phyloP scores from a whole-genome alignment of 2,113 vertebrate species.

The Arizona elegans region DNA sequence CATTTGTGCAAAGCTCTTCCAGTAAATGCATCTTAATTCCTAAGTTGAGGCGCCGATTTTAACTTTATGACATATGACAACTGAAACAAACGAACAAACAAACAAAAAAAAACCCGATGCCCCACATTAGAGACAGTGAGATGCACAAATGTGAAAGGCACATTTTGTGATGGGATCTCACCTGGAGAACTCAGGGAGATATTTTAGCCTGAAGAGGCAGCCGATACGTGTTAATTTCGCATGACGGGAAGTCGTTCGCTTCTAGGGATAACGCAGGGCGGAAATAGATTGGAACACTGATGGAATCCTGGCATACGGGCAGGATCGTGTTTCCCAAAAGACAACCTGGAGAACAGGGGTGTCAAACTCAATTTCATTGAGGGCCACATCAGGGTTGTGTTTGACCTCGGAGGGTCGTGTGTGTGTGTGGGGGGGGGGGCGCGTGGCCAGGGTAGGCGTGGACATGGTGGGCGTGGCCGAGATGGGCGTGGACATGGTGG shows the following conservation, averaged over 20 bases:
- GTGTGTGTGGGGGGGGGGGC: too few species aligned
- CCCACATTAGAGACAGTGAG: background rate
- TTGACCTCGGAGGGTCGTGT: too few species aligned
- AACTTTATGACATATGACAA: background rate
- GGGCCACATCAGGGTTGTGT: too few species aligned
- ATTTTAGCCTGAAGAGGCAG: constrained; percentile 45
- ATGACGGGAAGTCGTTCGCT: constrained; percentile 45
- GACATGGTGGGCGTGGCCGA: rapidly evolving
- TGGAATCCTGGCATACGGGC: constrained; percentile 44
- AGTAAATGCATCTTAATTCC: background rate
- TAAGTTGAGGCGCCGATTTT: background rate
- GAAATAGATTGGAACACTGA: constrained; percentile 35
- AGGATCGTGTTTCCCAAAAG: background rate
- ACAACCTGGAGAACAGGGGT: background rate
- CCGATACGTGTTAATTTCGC: constrained; percentile 32
- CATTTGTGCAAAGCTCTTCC: background rate
- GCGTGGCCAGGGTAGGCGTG: too few species aligned
- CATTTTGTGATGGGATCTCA: constrained; percentile 18
- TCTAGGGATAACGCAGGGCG: constrained; percentile 33
- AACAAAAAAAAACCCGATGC: too few species aligned
- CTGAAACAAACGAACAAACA: background rate
- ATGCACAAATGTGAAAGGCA: constrained; percentile 7
- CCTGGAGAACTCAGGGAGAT: constrained; percentile 27
- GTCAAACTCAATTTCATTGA: too few species aligned
- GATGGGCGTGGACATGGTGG: too few species aligned